Evolutionary conservation across 2,797 vertebrate species (phyloP).

Genomic region (Lepus townsendii): DNA sequence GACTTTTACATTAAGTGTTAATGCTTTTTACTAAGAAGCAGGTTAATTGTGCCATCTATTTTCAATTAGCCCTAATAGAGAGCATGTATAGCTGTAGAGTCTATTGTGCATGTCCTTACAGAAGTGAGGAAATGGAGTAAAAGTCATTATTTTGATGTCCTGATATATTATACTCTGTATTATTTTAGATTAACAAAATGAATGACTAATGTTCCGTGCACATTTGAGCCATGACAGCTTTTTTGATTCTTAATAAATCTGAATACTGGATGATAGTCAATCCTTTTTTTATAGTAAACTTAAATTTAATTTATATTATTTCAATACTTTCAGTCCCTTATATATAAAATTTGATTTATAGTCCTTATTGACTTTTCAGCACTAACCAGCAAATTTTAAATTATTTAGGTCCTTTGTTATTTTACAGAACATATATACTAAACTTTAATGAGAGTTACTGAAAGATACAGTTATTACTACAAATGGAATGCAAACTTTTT

Average conservation of each 20-base stretch:
- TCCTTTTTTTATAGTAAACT: slow-evolving; percentile 81
- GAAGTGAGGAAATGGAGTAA: slow-evolving; percentile 87
- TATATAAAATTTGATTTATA: slow-evolving; percentile 82
- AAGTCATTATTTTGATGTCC: slow-evolving; percentile 91
- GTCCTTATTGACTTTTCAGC: slow-evolving; percentile 74
- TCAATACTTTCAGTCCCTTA: slow-evolving; percentile 84
- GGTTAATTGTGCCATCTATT: slow-evolving; percentile 90
- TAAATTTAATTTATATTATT: slow-evolving; percentile 85
- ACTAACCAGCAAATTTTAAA: slow-evolving; percentile 69
- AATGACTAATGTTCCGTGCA: slow-evolving; percentile 89
- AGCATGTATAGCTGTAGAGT: slow-evolving; percentile 86
- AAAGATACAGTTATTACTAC: slow-evolving; percentile 56
- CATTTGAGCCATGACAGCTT: slow-evolving; percentile 86
- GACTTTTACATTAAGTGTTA: slow-evolving; percentile 89
- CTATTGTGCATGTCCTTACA: slow-evolving; percentile 89
- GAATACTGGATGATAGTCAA: slow-evolving; percentile 84
- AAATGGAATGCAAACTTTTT: not conserved
- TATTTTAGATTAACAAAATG: slow-evolving; percentile 90
- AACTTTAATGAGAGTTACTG: slow-evolving; percentile 8
- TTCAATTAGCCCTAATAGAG: slow-evolving; percentile 91
- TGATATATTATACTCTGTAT: slow-evolving; percentile 89
- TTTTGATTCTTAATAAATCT: slow-evolving; percentile 88
- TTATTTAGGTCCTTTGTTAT: slow-evolving; percentile 62
- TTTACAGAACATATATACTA: slow-evolving; percentile 43
- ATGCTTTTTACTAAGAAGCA: slow-evolving; percentile 88